Percentiles rank a stretch among this genome's conserved stretches.
These are phyloP conservation scores for Colostygia pectinataria DNA, from an alignment of 2,888 invertebrate species.

Conservation along the genomic window DNA sequence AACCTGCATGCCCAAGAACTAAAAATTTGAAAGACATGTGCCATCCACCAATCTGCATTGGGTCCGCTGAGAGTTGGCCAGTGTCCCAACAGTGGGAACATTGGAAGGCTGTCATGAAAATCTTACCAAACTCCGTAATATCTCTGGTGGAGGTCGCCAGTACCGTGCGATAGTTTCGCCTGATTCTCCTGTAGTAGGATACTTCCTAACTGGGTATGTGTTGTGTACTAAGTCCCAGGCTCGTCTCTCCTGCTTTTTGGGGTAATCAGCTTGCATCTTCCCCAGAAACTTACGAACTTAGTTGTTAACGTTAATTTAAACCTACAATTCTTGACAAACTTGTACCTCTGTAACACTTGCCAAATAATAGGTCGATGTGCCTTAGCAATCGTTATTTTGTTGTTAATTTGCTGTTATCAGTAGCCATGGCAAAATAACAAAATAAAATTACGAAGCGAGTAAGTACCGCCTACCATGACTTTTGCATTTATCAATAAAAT, in stretches of 20 bases:
- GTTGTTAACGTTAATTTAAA: not conserved
- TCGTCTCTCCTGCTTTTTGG: constrained; percentile 47
- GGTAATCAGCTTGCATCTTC: constrained; percentile 61
- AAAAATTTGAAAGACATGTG: too few relatives aligned
- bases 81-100: too few relatives aligned
- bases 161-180: constrained; percentile 57
- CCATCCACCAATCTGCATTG: too few relatives aligned
- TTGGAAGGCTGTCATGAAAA: too few relatives aligned
- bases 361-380: constrained; percentile 1
- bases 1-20: too few relatives aligned
- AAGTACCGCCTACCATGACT: too few relatives aligned
- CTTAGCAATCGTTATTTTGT: constrained; percentile 8
- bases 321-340: not conserved
- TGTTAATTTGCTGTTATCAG: constrained; percentile 7
- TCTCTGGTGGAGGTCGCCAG: constrained; percentile 57
- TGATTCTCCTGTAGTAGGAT: constrained; percentile 49
- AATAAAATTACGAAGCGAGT: too few relatives aligned
- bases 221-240: constrained; percentile 63
- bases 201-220: constrained; percentile 61
- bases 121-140: constrained; percentile 52
- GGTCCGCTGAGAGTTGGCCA: too few relatives aligned
- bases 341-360: too few relatives aligned
- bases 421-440: too few relatives aligned
- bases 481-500: too few relatives aligned
- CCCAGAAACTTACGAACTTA: too few relatives aligned